These are phyloP conservation scores for Dipodomys ordii DNA, from an alignment of 2,113 vertebrate species.

Conservation along the genomic window DNA sequence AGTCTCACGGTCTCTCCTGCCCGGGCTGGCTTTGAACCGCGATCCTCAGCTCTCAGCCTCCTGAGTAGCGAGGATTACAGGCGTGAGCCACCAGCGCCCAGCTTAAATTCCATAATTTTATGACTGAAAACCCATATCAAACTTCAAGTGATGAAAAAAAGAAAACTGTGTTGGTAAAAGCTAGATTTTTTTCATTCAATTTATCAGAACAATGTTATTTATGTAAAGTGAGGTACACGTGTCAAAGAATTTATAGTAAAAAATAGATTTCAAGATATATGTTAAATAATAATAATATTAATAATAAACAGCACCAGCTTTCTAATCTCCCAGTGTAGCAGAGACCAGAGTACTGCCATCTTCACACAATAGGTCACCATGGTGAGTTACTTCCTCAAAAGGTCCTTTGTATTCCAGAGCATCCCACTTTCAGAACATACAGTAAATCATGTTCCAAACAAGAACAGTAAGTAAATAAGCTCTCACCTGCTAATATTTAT, in stretches of 20 bases:
- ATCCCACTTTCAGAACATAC: conserved; percentile 15
- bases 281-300: neutral
- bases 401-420: conserved; percentile 52
- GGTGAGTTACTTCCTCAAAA: conserved; percentile 5
- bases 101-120: conserved; percentile 33
- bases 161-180: neutral
- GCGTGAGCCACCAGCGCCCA: no score
- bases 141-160: conserved; percentile 37
- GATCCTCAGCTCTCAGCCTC: no score
- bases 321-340: neutral
- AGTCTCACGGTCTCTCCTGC: no score
- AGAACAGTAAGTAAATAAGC: conserved; percentile 58
- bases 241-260: conserved; percentile 14
- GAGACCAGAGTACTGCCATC: neutral
- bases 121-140: conserved; percentile 5
- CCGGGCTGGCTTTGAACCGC: no score
- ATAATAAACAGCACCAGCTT: neutral
- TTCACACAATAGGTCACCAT: neutral
- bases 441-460: conserved; percentile 54
- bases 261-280: conserved; percentile 5
- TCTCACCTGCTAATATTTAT: conserved; percentile 66
- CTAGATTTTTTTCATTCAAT: neutral
- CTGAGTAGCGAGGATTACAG: no score
- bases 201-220: conserved; percentile 25
- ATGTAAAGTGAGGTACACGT: conserved; percentile 8